Evolutionary conservation across 2,888 invertebrate genomes (phyloP), one percentile per base, ranked within the genome.

Genomic region (Cheilosia scutellata): DNA sequence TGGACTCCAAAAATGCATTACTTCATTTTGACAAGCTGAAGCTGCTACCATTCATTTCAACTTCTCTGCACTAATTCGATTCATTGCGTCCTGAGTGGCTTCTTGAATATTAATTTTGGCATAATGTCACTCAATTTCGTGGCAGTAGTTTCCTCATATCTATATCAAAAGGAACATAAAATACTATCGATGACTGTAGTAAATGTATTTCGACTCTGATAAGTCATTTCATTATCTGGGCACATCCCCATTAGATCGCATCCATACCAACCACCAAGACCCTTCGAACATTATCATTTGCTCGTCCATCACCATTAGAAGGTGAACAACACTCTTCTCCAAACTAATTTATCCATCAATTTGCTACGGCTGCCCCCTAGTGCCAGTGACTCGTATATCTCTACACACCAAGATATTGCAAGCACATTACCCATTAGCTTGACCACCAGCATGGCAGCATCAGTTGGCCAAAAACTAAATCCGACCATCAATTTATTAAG

Each of bases 401-500:
- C 49, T 44, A 7, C 44, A 65, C 65, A 83, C 76, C 68, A 82
- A 75, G 84, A 84, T 33, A 79, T 70, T 70, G 70, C 51, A 84
- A 84, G 65, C 74, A 78, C 70, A 78, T 84, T 65, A 55, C 42
- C 80, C 80, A 86, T 86, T 77, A 82, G 68, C 53, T 86, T 72
- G 68, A 57, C 51, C 71, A 55, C 42, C 83, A 82, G 40, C 58
- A 77, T 83, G 47, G 33, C 83, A 82, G 40, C 58, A 77, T 83
- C 66, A 83, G 65, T 65, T 72, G 65, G 76, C 71, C 79, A 79
- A 76, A 70, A 84, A 79, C 82, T 77, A 77, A 86, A 76, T 82
- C 86, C 86, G 72, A 40, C 76, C 72, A 86, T 80, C 86, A 71
- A 86, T 86, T 86, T 82, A 86, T 86, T 86, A 86, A 82, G 80